These are phyloP conservation scores for Bombus waltoni DNA, from an alignment of 1,140 invertebrate species.

Conservation along the genomic window DNA sequence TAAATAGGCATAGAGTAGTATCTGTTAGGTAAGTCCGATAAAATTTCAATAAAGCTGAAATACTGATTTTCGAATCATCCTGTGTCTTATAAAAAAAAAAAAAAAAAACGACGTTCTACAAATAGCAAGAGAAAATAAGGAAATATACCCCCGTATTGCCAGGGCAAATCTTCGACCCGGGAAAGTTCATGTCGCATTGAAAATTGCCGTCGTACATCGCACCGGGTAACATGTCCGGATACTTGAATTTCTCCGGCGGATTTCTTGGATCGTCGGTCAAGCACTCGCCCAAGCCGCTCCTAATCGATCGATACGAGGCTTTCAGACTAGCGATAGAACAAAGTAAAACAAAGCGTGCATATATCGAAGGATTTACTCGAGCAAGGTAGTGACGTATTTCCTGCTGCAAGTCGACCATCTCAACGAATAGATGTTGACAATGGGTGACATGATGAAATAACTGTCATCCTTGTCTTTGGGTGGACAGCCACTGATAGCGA, in stretches of 20 bases:
- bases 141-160: neutral
- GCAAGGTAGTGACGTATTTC: constrained; percentile 85
- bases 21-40: neutral
- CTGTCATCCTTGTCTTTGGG: constrained; percentile 76
- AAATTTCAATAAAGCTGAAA: too few relatives aligned
- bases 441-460: constrained; percentile 86
- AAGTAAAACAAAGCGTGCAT: neutral
- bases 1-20: neutral
- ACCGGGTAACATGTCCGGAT: constrained; percentile 85
- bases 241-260: constrained; percentile 80
- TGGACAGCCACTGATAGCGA: constrained; percentile 78
- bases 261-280: constrained; percentile 85
- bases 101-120: neutral
- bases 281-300: constrained; percentile 86
- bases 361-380: constrained; percentile 84
- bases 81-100: neutral
- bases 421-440: constrained; percentile 84
- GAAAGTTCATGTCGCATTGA: constrained; percentile 84
- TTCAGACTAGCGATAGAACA: neutral
- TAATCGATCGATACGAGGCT: constrained; percentile 64
- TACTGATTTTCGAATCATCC: too few relatives aligned
- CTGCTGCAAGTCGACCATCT: constrained; percentile 88
- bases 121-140: neutral
- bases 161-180: constrained; percentile 78
- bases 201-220: constrained; percentile 87